Evolutionary conservation across 2,888 invertebrate genomes (phyloP).

Genomic region (Scaptomyza polygonia): DNA sequence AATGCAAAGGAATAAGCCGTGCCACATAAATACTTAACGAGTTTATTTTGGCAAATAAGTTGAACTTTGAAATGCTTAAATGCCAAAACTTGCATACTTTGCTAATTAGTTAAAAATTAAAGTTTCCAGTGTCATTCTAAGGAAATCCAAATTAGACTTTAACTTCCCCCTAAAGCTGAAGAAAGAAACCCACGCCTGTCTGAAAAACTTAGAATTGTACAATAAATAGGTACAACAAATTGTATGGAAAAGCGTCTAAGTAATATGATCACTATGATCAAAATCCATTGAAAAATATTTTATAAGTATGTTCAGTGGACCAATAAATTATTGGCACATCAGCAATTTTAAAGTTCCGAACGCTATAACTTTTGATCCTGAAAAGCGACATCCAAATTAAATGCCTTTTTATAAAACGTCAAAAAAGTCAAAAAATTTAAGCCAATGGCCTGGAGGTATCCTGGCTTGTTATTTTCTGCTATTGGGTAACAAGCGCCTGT

Average conservation of each 20-base stretch:
- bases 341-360: too few relatives aligned
- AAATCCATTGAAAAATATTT: slow-evolving; percentile 29
- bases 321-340: too few relatives aligned
- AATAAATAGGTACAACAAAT: slow-evolving; percentile 35
- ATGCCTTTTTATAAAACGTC: too few relatives aligned
- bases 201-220: slow-evolving; percentile 43
- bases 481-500: too few relatives aligned
- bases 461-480: too few relatives aligned
- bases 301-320: too few relatives aligned
- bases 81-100: slow-evolving; percentile 41
- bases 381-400: too few relatives aligned
- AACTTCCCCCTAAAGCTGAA: background rate
- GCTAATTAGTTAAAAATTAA: slow-evolving; percentile 60
- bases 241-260: slow-evolving; percentile 3
- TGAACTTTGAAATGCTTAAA: slow-evolving; percentile 26
- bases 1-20: slow-evolving; percentile 41
- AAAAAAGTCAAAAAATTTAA: too few relatives aligned
- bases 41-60: slow-evolving; percentile 72
- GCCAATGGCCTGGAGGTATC: too few relatives aligned
- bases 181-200: slow-evolving; percentile 18
- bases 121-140: slow-evolving; percentile 26
- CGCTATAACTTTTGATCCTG: too few relatives aligned
- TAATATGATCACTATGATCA: slow-evolving; percentile 25
- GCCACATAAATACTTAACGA: slow-evolving; percentile 59
- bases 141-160: slow-evolving; percentile 36